Conservation (phyloP, 2,113 vertebrate genomes). For the Odobenus rosmarus region DNA sequence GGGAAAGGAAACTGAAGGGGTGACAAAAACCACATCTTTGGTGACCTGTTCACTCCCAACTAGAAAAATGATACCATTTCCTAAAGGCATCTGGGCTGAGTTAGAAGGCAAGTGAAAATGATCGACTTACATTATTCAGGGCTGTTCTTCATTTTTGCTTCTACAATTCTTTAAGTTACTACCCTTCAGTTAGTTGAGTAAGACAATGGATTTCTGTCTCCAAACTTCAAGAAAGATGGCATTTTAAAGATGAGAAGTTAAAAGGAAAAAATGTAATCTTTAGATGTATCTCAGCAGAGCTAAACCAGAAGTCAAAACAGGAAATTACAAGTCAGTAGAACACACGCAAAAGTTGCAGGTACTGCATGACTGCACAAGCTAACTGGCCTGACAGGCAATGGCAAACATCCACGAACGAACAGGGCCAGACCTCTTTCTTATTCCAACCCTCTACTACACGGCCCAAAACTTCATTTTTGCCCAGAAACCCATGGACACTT, state of each 20-base stretch:
- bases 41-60: constrained; percentile 13
- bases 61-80: constrained; percentile 57
- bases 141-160: constrained; percentile 11
- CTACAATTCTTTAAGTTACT: constrained; percentile 36
- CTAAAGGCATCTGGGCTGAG: background rate
- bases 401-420: constrained; percentile 19
- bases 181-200: background rate
- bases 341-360: constrained; percentile 44
- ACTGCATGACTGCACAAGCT: constrained; percentile 5
- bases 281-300: constrained; percentile 34
- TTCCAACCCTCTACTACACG: background rate
- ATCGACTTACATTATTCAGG: background rate
- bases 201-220: constrained; percentile 23
- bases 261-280: constrained; percentile 45
- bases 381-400: background rate
- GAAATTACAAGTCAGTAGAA: constrained; percentile 69
- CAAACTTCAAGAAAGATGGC: constrained; percentile 23
- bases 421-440: constrained; percentile 51
- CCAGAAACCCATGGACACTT: constrained; percentile 25
- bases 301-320: constrained; percentile 69
- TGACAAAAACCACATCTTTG: constrained; percentile 33
- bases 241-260: constrained; percentile 51
- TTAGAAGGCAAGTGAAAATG: background rate
- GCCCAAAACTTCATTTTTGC: constrained; percentile 26
- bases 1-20: constrained; percentile 36